Evolutionary conservation across 35 echinoderm and acorn worm genomes (phyloP).

Genomic region (Holothuria glaberrima): DNA sequence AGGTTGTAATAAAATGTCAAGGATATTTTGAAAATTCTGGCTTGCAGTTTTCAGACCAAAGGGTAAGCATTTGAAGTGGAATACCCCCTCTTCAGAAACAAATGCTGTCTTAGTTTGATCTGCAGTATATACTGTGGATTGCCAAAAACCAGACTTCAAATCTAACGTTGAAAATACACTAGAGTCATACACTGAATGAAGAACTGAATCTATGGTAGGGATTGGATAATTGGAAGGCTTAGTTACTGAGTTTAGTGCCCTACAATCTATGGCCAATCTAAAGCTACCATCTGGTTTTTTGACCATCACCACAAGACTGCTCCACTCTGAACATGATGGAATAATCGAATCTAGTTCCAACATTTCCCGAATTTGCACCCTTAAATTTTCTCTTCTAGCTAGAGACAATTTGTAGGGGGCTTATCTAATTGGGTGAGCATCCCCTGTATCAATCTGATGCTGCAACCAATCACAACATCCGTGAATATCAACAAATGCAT

Average conservation of each 20-base stretch:
- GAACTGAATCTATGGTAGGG: background rate
- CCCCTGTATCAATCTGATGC: slow-evolving; percentile 32
- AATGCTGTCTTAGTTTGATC: slow-evolving; percentile 18
- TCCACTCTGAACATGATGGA: slow-evolving; percentile 22
- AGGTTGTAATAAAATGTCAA: too few relatives aligned
- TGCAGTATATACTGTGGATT: background rate
- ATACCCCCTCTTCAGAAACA: too few relatives aligned
- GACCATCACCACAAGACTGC: slow-evolving; percentile 40
- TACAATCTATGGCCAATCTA: slow-evolving; percentile 16
- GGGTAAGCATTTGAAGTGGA: too few relatives aligned
- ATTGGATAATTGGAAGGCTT: slow-evolving; percentile 26
- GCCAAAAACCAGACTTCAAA: slow-evolving; percentile 43
- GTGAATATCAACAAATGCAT: background rate
- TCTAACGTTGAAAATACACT: too few relatives aligned
- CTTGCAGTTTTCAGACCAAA: too few relatives aligned
- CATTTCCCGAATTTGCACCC: slow-evolving; percentile 31
- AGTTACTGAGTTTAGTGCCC: slow-evolving; percentile 20
- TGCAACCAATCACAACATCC: slow-evolving; percentile 31
- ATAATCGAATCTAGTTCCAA: slow-evolving; percentile 3
- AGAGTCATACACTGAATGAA: background rate
- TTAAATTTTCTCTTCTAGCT: background rate
- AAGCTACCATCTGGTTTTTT: background rate
- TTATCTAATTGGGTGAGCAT: slow-evolving; percentile 18
- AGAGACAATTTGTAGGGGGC: background rate
- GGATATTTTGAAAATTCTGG: too few relatives aligned